Evolutionary conservation across 2,888 invertebrate genomes (phyloP).

Genomic region (Amiota mariae): DNA sequence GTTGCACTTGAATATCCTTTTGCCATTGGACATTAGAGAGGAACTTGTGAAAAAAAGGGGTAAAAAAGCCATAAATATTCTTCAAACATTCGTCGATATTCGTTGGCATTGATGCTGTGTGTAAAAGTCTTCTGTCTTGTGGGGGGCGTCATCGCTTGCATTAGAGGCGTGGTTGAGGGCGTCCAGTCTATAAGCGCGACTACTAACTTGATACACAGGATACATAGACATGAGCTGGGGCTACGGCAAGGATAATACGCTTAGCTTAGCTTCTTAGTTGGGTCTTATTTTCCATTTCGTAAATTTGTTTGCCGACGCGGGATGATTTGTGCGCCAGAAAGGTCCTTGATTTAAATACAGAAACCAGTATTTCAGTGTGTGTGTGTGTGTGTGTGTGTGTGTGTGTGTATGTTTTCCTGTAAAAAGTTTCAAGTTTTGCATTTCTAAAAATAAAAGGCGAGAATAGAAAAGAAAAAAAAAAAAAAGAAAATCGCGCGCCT

Average conservation of each 20-base stretch:
- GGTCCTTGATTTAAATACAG: conserved; percentile 6
- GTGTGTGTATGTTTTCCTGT: neutral
- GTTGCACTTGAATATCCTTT: neutral
- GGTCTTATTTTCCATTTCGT: conserved; percentile 64
- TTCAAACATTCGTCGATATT: conserved; percentile 71
- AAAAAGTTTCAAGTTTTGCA: conserved; percentile 35
- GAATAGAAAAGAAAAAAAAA: conserved; percentile 24
- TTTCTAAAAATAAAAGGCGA: conserved; percentile 19
- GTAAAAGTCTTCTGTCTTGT: neutral
- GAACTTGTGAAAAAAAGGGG: conserved; percentile 67
- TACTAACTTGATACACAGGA: conserved; percentile 54
- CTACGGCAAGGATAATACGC: neutral
- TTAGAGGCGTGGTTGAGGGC: neutral
- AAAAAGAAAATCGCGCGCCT: conserved; percentile 17
- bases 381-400: neutral
- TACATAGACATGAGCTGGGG: conserved; percentile 32
- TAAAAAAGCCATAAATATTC: conserved; percentile 73
- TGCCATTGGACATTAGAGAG: conserved; percentile 35
- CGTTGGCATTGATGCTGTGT: conserved; percentile 48
- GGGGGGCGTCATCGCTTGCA: conserved; percentile 1
- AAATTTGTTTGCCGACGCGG: conserved; percentile 65
- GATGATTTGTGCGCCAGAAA: conserved; percentile 35
- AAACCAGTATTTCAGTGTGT: conserved; percentile 4
- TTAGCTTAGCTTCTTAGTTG: neutral
- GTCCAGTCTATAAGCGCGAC: conserved; percentile 3